Conservation (phyloP, 2,113 vertebrate genomes). For the Plestiodon gilberti region DNA sequence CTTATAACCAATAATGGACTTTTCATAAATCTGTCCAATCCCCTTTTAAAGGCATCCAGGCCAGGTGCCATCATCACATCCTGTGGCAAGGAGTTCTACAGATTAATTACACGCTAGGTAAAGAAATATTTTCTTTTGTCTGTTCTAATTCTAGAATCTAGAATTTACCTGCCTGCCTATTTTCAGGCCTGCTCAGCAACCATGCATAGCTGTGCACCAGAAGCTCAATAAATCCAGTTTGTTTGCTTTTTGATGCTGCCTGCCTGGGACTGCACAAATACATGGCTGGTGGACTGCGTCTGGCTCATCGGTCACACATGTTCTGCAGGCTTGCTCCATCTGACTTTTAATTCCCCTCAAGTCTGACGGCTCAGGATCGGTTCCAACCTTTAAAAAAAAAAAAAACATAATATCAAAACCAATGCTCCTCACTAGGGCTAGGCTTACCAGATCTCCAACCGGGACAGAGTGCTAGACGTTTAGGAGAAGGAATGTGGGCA, state of each 20-base stretch:
- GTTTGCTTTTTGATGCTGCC: neutral
- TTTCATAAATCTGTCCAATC: too few species aligned
- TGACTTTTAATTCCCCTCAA: neutral
- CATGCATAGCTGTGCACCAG: neutral
- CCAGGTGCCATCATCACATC: too few species aligned
- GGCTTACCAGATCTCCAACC: too few species aligned
- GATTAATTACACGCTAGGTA: too few species aligned
- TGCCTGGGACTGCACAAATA: neutral
- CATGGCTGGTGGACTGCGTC: neutral
- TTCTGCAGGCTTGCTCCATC: neutral
- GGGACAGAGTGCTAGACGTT: too few species aligned
- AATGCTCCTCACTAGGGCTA: too few species aligned
- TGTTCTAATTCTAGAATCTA: too few species aligned
- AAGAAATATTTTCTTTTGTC: too few species aligned
- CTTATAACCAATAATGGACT: too few species aligned
- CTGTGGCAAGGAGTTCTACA: too few species aligned
- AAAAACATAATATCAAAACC: neutral
- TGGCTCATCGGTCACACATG: neutral
- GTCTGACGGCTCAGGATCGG: neutral
- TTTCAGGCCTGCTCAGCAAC: neutral
- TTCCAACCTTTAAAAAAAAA: neutral
- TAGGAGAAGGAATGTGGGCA: too few species aligned
- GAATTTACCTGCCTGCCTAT: neutral
- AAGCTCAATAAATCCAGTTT: neutral
- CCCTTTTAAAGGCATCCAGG: too few species aligned